Base-by-base conservation (phyloP, 1,140 invertebrate species). In the Grapholita molesta region DNA sequence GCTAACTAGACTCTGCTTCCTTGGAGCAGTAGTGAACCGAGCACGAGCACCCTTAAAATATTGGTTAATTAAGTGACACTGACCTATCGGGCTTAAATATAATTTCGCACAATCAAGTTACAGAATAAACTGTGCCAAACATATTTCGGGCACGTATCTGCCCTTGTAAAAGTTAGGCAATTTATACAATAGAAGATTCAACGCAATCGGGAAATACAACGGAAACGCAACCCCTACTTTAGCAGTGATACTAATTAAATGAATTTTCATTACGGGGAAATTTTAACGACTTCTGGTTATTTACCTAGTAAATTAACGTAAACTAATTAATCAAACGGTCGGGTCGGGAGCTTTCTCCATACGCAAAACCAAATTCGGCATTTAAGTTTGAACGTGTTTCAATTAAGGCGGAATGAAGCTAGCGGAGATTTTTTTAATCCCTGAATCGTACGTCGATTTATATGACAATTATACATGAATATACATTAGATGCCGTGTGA, bases 301-400 rank as follows among this genome's bases (percentile, higher is more conserved):
- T 61, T 61, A 61, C 55, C 55, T 61, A 30, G 25, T 61, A 61
- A 61, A 61, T 61, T 61, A 61, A 61, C 55, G 55, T 30, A 61
- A 61, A 61, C 55, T 61, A 32, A 61, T 61, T 61, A 61, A 30
- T 30, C 55, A 61, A 61, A n/a, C 24, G n/a, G 55, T n/a, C 28
- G 64, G n/a, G 3, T 5, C 35, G 64, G 33, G 28, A 66, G 42
- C 57, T 38, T 55, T 12, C n/a, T 35, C 64, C 67, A 70, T 61
- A 61, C 67, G 28, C 69, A 69, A 71, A 78, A 64, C 35, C 53
- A 65, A 69, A 61, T 69, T 68, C 35, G 61, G 53, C 53, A 68
- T 71, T 71, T 69, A 77, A 78, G 67, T 66, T 61, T 55, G 15
- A 12, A 66, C 71, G 64, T 64, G 69, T 74, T 75, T 75, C 76